These are phyloP conservation scores for Drosophila sechellia DNA, from an alignment of 1,140 invertebrate genomes.

Conservation along the genomic window DNA sequence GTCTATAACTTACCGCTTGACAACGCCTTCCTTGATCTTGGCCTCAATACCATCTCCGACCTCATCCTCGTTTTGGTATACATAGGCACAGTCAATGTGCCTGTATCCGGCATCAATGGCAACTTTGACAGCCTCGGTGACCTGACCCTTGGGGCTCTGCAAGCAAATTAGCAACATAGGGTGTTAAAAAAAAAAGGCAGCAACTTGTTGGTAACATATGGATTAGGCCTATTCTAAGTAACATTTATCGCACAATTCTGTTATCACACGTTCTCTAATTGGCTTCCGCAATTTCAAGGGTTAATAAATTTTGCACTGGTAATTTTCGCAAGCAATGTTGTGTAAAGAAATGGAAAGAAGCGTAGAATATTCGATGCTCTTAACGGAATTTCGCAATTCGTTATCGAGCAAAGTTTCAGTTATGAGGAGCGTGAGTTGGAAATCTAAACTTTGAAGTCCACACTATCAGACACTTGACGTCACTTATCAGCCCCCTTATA, in stretches of 20 bases:
- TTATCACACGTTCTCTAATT: neutral
- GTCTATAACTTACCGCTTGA: constrained; percentile 86
- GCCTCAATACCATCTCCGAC: constrained; percentile 89
- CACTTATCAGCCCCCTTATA: constrained; percentile 28
- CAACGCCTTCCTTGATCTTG: constrained; percentile 88
- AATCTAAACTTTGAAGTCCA: constrained; percentile 4
- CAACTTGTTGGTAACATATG: too few species aligned
- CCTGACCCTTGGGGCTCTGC: constrained; percentile 90
- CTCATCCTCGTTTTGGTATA: constrained; percentile 91
- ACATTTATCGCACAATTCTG: too few species aligned
- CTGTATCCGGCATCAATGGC: constrained; percentile 92
- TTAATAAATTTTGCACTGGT: neutral
- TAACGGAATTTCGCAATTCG: constrained; percentile 37
- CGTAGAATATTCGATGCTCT: constrained; percentile 22
- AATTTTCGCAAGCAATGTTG: constrained; percentile 10
- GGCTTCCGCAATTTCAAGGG: neutral
- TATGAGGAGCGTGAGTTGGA: constrained; percentile 21
- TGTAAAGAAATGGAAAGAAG: constrained; percentile 2
- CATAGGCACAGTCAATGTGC: constrained; percentile 93
- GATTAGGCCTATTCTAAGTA: too few species aligned
- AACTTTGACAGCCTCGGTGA: constrained; percentile 90
- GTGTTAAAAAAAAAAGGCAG: neutral
- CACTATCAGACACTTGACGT: constrained; percentile 28
- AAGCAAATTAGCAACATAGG: constrained; percentile 41
- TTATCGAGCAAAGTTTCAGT: constrained; percentile 26